These are phyloP conservation scores for Bos taurus DNA, from an alignment of 2,113 vertebrate species.

Conservation along the genomic window DNA sequence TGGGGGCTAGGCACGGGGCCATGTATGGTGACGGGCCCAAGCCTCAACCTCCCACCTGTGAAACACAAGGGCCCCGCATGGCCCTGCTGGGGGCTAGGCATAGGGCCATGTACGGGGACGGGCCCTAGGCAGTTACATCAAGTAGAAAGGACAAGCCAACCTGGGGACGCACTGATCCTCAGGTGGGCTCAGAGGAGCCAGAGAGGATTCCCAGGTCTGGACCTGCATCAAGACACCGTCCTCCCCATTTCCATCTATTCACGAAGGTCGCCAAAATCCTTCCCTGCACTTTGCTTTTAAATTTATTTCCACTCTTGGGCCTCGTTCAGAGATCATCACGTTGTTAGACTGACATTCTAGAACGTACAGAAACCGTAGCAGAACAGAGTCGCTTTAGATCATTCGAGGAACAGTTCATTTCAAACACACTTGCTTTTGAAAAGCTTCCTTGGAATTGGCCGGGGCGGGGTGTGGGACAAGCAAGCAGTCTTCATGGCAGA, in stretches of 20 bases:
- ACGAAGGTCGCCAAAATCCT: background rate
- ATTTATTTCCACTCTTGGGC: background rate
- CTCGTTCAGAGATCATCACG: background rate
- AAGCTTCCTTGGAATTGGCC: background rate
- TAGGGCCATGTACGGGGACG: background rate
- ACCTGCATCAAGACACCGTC: accelerated
- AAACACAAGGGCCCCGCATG: too few relatives aligned
- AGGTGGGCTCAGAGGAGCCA: background rate
- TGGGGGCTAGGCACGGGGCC: background rate
- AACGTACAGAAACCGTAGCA: background rate
- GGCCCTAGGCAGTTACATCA: background rate
- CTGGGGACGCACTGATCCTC: background rate
- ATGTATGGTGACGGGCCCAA: background rate
- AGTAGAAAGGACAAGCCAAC: background rate
- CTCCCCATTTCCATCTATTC: background rate
- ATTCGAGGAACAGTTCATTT: background rate
- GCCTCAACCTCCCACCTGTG: too few relatives aligned
- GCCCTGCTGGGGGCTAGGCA: background rate
- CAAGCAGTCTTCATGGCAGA: conserved; percentile 30
- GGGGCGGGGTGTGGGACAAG: background rate
- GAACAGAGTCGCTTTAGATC: background rate
- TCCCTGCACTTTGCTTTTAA: background rate
- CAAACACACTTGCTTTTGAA: background rate
- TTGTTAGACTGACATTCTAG: background rate
- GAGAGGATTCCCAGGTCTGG: background rate